Conservation (phyloP, 2,888 invertebrate species). For the Conomelus anceps region DNA sequence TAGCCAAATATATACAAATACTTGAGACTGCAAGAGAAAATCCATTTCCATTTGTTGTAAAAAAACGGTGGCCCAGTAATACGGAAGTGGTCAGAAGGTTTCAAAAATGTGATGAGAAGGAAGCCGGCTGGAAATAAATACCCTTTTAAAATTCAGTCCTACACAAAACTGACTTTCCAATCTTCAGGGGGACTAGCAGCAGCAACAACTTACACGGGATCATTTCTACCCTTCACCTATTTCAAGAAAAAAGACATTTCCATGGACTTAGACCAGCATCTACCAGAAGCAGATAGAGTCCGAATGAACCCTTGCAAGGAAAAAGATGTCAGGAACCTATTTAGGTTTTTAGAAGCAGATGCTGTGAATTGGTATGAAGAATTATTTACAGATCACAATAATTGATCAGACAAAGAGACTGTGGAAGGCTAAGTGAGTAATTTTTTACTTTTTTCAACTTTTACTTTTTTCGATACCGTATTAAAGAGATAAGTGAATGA, state of each 20-base stretch:
- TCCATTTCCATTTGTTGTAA: too few relatives aligned
- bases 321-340: not conserved
- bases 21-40: too few relatives aligned
- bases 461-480: not conserved
- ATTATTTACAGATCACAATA: not conserved
- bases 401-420: not conserved
- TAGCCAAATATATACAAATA: too few relatives aligned
- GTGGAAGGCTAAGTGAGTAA: not conserved
- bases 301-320: not conserved
- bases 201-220: slow-evolving; percentile 1
- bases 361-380: not conserved
- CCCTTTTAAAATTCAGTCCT: too few relatives aligned
- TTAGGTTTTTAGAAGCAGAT: not conserved
- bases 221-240: not conserved
- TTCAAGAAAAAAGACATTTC: not conserved
- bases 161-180: too few relatives aligned
- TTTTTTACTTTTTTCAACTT: not conserved
- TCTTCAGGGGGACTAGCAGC: too few relatives aligned
- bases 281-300: not conserved
- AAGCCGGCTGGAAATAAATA: too few relatives aligned
- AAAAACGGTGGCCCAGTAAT: too few relatives aligned
- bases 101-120: too few relatives aligned
- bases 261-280: not conserved
- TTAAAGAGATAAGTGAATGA: not conserved
- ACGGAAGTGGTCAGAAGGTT: too few relatives aligned